Base-by-base conservation (phyloP, 1,140 invertebrate species). In the Tetramorium simillimum region DNA sequence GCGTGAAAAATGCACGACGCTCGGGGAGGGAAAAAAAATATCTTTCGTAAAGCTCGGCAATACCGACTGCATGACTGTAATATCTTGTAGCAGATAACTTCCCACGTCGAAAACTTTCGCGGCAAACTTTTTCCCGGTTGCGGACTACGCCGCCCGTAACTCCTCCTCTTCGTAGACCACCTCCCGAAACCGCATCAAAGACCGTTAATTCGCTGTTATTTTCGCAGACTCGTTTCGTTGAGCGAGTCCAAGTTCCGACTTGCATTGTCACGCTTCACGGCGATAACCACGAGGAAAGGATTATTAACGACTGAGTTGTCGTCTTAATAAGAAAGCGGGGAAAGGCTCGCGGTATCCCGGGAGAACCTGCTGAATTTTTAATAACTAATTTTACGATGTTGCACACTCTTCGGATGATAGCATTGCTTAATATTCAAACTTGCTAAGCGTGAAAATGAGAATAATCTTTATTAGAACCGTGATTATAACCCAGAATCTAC, bases 1-100 rank as follows among this genome's bases (percentile, higher is more conserved):
- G 53, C 46, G 67, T 53, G 88, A 89, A 88, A 86, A 89, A 86
- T 86, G 87, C 82, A 77, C 62, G 87, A 65, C 76, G 69, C 62
- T 18, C 18, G 82, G 33, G 21, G 56, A 76, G 14, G 9, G 43
- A 46, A 78, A 84, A 73, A 67, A 84, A 65, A 86, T 72, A 89
- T 89, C 84, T 16, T 72, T 43, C 69, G 65, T 53, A 67, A 75
- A 90, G 72, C 88, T 70, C 75, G 46, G 76, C 76, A 62, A 70
- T 77, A 72, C 77, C 70, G 24, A 60, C 70, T 72, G 70, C 75
- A 73, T 37, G 53, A 72, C 62, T 69, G 76, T 86, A 89, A 89
- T 89, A 86, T 62, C 62, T 81, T 75, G 69, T 77, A 75, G 70
- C 76, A 62, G 67, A 82, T 75, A 89, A 89, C 76, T 82, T 90